Conservation (phyloP, 1,140 invertebrate species). For the Drosophila azteca region DNA sequence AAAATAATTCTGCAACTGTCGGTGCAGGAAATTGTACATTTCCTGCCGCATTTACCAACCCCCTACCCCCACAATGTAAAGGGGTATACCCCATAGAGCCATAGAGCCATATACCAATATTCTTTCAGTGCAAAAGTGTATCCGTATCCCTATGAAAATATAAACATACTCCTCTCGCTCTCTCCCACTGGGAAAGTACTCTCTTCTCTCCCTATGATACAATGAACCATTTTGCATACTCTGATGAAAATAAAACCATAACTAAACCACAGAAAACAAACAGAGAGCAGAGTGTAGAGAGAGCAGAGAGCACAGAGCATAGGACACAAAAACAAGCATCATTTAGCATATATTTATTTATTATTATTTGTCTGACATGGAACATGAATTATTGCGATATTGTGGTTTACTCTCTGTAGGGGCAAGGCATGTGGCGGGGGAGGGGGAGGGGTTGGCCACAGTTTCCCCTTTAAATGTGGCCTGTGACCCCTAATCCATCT, state of each 20-base stretch:
- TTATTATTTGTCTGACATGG: slow-evolving; percentile 49
- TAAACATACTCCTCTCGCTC: no score
- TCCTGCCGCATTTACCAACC: slow-evolving; percentile 39
- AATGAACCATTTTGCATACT: no score
- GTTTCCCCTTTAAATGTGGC: no score
- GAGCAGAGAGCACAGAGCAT: background rate
- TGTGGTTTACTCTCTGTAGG: slow-evolving; percentile 7
- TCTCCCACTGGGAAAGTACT: no score
- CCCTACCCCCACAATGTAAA: no score
- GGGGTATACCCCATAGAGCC: no score
- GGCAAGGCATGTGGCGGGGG: background rate
- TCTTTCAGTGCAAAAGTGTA: no score
- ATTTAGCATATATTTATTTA: slow-evolving; percentile 44
- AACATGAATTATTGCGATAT: slow-evolving; percentile 46
- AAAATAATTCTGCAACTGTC: no score
- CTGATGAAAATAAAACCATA: slow-evolving; percentile 8
- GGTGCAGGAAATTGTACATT: slow-evolving; percentile 39
- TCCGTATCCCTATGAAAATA: no score
- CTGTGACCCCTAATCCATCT: slow-evolving; percentile 52
- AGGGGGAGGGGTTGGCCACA: background rate
- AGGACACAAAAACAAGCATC: slow-evolving; percentile 32
- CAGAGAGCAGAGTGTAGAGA: no score
- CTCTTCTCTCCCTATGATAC: no score
- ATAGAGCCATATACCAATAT: no score
- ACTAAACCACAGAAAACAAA: slow-evolving; percentile 39